Percentiles rank a stretch among this genome's conserved stretches.
These are phyloP conservation scores for Helicolenus hilgendorfi DNA, from an alignment of 2,797 vertebrate genomes.

Conservation along the genomic window DNA sequence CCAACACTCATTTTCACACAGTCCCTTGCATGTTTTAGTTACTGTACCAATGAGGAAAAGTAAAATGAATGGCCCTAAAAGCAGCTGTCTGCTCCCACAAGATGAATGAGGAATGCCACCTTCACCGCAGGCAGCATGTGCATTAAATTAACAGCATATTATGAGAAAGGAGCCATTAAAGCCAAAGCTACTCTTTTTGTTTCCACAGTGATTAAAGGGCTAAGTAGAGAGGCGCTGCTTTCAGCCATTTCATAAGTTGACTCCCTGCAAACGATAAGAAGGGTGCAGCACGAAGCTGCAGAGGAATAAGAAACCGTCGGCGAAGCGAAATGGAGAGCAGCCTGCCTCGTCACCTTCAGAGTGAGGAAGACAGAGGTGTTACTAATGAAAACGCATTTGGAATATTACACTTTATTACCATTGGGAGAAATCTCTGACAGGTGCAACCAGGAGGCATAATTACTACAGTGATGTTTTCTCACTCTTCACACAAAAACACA, in stretches of 20 bases:
- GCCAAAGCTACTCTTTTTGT: conserved; percentile 38
- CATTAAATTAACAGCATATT: conserved; percentile 71
- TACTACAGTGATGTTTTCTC: conserved; percentile 18
- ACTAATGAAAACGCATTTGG: conserved; percentile 49
- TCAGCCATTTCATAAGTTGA: conserved; percentile 71
- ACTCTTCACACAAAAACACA: background rate
- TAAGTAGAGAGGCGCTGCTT: conserved; percentile 52
- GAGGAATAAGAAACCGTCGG: conserved; percentile 49
- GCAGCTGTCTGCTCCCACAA: background rate
- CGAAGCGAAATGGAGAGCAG: conserved; percentile 47
- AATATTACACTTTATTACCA: conserved; percentile 53
- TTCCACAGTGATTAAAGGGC: conserved; percentile 37
- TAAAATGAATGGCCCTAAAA: conserved; percentile 7
- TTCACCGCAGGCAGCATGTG: conserved; percentile 34
- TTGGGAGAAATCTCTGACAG: conserved; percentile 30
- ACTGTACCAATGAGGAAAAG: background rate
- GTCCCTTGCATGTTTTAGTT: background rate
- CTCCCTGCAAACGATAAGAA: conserved; percentile 50
- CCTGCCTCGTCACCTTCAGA: conserved; percentile 48
- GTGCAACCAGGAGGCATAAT: conserved; percentile 37
- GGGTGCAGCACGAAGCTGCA: conserved; percentile 33
- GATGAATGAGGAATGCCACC: conserved; percentile 42
- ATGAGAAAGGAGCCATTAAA: conserved; percentile 60
- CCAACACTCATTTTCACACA: background rate
- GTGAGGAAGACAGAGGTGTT: conserved; percentile 37